These are phyloP conservation scores for Meloe dianella DNA, from an alignment of 2,888 invertebrate species.

Conservation along the genomic window DNA sequence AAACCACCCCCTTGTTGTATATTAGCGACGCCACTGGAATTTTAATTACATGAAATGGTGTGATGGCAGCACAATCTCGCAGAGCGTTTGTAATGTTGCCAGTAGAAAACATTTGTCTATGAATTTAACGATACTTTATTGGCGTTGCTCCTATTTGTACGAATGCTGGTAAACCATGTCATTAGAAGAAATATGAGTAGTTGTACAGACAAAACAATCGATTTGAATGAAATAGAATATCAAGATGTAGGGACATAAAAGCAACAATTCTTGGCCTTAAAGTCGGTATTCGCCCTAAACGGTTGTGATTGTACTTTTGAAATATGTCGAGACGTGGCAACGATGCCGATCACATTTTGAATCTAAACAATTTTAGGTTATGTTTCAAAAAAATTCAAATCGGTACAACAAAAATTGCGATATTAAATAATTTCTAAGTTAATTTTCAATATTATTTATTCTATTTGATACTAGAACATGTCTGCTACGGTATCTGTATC, in stretches of 20 bases:
- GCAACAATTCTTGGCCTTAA: too few species aligned
- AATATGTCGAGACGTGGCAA: slow-evolving; percentile 4
- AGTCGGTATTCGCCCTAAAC: too few species aligned
- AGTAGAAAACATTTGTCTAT: neutral
- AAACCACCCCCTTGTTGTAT: too few species aligned
- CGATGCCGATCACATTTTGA: neutral
- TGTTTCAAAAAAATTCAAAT: neutral
- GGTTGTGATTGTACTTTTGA: too few species aligned
- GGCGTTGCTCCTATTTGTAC: too few species aligned
- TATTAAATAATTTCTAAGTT: neutral
- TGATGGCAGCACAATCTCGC: neutral
- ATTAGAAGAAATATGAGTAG: too few species aligned
- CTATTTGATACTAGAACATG: slow-evolving; percentile 20
- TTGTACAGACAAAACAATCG: too few species aligned
- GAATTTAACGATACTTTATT: neutral
- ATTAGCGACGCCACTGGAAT: slow-evolving; percentile 1
- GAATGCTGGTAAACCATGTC: too few species aligned
- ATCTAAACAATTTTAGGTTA: neutral
- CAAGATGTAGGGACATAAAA: too few species aligned
- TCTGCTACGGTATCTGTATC: slow-evolving; percentile 42
- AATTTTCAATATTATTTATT: neutral
- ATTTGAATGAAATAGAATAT: too few species aligned
- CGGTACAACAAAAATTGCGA: neutral
- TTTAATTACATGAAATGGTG: neutral
- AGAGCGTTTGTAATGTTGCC: neutral